Evolutionary conservation across 2,888 invertebrate genomes (phyloP).

Genomic region (Phoenoteleia sp.): DNA sequence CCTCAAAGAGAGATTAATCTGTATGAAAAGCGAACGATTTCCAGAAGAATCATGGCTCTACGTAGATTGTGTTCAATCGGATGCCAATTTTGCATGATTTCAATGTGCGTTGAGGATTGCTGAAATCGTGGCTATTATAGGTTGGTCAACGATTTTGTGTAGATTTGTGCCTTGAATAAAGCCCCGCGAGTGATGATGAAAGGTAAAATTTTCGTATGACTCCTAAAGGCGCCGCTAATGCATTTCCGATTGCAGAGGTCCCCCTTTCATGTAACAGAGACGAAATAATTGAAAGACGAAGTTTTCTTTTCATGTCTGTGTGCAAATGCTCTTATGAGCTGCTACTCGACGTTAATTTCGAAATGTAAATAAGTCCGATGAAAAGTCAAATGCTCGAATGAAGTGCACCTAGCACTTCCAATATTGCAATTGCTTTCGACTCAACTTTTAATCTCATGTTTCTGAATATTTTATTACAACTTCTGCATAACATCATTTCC

Average conservation of each 20-base stretch:
- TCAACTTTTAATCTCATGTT: slow-evolving; percentile 10
- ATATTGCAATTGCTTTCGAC: slow-evolving; percentile 34
- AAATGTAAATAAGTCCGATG: slow-evolving; percentile 49
- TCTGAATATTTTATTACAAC: slow-evolving; percentile 20
- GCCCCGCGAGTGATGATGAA: not conserved
- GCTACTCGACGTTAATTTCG: slow-evolving; percentile 33
- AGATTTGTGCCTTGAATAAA: slow-evolving; percentile 36
- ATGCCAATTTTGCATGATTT: slow-evolving; percentile 70
- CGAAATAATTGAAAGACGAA: slow-evolving; percentile 49
- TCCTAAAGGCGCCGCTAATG: slow-evolving; percentile 26
- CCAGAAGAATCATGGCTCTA: slow-evolving; percentile 50
- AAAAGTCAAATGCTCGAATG: slow-evolving; percentile 35
- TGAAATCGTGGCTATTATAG: slow-evolving; percentile 60
- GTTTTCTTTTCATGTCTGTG: slow-evolving; percentile 41
- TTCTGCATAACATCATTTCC: not conserved
- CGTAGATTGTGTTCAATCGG: slow-evolving; percentile 67
- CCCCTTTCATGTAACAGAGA: not conserved
- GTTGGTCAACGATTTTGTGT: slow-evolving; percentile 40
- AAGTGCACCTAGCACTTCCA: slow-evolving; percentile 19
- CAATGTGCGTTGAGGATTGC: slow-evolving; percentile 53
- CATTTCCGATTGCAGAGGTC: not conserved
- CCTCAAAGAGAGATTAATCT: slow-evolving; percentile 32
- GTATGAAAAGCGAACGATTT: slow-evolving; percentile 67
- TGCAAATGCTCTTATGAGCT: slow-evolving; percentile 30
- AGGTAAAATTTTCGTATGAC: not conserved